Percentiles rank a stretch among this genome's conserved stretches.
These are phyloP conservation scores for Thumatha senex DNA, from an alignment of 2,888 invertebrate genomes.

Conservation along the genomic window DNA sequence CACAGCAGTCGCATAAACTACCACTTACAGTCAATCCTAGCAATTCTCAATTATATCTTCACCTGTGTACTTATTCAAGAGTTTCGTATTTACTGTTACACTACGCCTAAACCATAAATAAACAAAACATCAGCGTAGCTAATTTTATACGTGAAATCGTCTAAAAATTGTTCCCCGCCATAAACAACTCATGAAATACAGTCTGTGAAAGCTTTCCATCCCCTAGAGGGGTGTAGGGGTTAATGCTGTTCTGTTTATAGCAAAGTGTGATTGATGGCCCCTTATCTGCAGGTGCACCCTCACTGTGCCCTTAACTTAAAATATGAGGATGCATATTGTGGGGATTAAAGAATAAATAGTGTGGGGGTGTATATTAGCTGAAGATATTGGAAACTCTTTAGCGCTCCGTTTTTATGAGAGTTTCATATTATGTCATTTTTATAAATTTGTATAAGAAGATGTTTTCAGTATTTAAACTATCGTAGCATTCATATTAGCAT, in stretches of 20 bases:
- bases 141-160: conserved; percentile 23
- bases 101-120: not conserved
- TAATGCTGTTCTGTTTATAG: conserved; percentile 61
- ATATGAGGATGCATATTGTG: conserved; percentile 64
- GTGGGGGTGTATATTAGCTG: conserved; percentile 25
- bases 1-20: no score
- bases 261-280: conserved; percentile 73
- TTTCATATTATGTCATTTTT: conserved; percentile 7
- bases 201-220: conserved; percentile 36
- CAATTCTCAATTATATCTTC: no score
- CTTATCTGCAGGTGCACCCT: conserved; percentile 68
- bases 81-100: not conserved
- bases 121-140: not conserved
- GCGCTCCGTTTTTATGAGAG: conserved; percentile 15
- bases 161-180: conserved; percentile 21
- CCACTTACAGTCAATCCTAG: no score
- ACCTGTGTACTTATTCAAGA: not conserved
- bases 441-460: not conserved
- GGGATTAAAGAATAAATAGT: conserved; percentile 35
- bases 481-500: no score
- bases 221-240: conserved; percentile 12
- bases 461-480: no score
- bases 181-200: conserved; percentile 55
- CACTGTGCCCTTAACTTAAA: conserved; percentile 51
- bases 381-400: conserved; percentile 14